Evolutionary conservation across 2,888 invertebrate genomes (phyloP).

Genomic region (Eretmocerus hayati): DNA sequence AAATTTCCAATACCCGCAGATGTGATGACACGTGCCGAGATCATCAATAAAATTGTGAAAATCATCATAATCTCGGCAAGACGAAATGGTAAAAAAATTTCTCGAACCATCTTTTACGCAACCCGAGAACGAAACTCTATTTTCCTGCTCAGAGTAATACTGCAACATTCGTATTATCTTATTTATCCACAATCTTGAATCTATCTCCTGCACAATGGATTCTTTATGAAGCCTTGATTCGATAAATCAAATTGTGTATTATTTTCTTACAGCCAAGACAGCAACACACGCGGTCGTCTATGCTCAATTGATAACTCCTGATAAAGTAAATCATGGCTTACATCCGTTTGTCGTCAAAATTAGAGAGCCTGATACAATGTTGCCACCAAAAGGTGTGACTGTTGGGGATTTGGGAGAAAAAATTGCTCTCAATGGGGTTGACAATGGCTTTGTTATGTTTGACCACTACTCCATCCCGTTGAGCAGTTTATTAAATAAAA

Average conservation of each 20-base stretch:
- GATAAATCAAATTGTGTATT: neutral
- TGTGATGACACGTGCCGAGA: too few species aligned
- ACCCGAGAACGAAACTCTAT: too few species aligned
- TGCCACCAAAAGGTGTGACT: conserved; percentile 68
- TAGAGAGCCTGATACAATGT: conserved; percentile 64
- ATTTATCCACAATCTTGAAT: too few species aligned
- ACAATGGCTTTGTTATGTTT: conserved; percentile 83
- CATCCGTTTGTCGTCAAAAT: conserved; percentile 86
- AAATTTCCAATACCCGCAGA: too few species aligned
- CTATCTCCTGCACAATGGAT: too few species aligned
- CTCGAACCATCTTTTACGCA: too few species aligned
- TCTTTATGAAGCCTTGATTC: too few species aligned
- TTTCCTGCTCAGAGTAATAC: too few species aligned
- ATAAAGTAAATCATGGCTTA: conserved; percentile 73
- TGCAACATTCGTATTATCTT: too few species aligned
- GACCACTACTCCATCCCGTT: conserved; percentile 74
- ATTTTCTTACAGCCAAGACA: conserved; percentile 34
- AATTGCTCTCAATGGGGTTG: conserved; percentile 82
- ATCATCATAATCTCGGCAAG: too few species aligned
- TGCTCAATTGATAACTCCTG: conserved; percentile 77
- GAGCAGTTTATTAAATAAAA: conserved; percentile 72
- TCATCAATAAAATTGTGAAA: too few species aligned
- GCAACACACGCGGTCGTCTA: conserved; percentile 84
- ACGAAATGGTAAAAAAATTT: too few species aligned
- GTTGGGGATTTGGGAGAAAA: conserved; percentile 93